Base-by-base conservation (phyloP, 2,888 invertebrate genomes). In the Proisotoma minuta region DNA sequence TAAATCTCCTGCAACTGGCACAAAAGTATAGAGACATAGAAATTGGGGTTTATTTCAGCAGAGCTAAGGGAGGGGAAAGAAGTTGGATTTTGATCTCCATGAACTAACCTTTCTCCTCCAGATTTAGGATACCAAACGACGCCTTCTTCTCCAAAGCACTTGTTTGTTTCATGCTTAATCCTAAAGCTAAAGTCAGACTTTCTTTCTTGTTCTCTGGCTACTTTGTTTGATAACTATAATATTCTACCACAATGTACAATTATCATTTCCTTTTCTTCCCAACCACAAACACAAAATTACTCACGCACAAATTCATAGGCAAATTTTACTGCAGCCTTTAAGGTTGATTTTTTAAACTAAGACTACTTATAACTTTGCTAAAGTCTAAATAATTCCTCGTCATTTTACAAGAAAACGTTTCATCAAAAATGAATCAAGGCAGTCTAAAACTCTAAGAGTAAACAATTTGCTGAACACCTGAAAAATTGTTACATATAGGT, bases 181-280 rank as follows among this genome's bases (percentile, higher is more conserved):
- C 34, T 34, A n/a, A n/a, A n/a, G n/a, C n/a, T n/a, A n/a, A n/a
- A n/a, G n/a, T n/a, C n/a, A n/a, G n/a, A n/a, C n/a, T n/a, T 8
- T 34, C 34, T 34, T 34, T 34, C 8, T 15, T 34, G 34, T 34
- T 34, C 34, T 34, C 34, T 10, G 15, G 20, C 43, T 43, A 34
- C 43, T 43, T 43, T 43, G 5, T n/a, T 20, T 43, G 43, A 43
- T 43, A 43, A 43, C 43, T n/a, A 43, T 43, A 43, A 43, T 43
- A 12, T 43, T 43, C 43, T 43, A 18, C 18, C 18, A 5, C 43
- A 43, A 43, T 43, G 20, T 43, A 20, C 18, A 43, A 43, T 43
- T 43, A 43, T 20, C 20, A n/a, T 43, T 43, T 43, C 43, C 43
- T 43, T n/a, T 43, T 43, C 43, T 43, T 4, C 43, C 15, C 10